phyloP scores from a whole-genome alignment of 2,888 invertebrate genomes.

The Amphimallon solstitiale region DNA sequence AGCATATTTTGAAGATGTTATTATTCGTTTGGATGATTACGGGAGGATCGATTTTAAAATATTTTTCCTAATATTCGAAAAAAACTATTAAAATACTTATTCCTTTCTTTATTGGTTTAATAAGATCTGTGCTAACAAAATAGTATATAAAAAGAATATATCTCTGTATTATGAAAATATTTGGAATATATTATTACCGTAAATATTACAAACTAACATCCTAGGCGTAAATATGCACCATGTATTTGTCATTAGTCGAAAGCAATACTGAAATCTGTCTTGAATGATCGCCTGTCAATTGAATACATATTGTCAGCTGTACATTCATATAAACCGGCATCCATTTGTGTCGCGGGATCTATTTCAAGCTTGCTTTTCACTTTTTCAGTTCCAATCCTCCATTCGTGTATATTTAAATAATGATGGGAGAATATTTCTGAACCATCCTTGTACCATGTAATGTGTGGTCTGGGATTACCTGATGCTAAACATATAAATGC shows the following conservation, averaged over 20 bases:
- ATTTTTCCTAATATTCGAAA: no score
- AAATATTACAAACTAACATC: no score
- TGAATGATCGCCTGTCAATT: constrained; percentile 89
- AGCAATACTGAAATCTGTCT: constrained; percentile 91
- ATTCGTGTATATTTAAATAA: constrained; percentile 90
- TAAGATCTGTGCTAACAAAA: no score
- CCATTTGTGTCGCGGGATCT: constrained; percentile 95
- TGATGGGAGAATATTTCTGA: constrained; percentile 91
- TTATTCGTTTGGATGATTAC: no score
- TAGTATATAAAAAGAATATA: no score
- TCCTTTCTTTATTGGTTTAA: no score
- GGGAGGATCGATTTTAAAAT: no score
- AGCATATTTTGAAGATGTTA: no score
- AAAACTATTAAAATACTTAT: no score
- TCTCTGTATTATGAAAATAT: no score
- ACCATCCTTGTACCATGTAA: constrained; percentile 96
- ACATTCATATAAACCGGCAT: constrained; percentile 94
- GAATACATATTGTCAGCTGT: constrained; percentile 95
- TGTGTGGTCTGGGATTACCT: constrained; percentile 89
- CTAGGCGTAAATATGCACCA: no score
- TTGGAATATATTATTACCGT: neutral
- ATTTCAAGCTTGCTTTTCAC: constrained; percentile 94
- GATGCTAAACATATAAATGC: constrained; percentile 91
- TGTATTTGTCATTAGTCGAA: constrained; percentile 72
- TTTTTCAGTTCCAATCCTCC: constrained; percentile 82